A percentile compares a stretch with the other conserved stretches of the same genome.
These are phyloP conservation scores for Hormaphis cornu DNA, from an alignment of 1,140 invertebrate species.

Conservation along the genomic window DNA sequence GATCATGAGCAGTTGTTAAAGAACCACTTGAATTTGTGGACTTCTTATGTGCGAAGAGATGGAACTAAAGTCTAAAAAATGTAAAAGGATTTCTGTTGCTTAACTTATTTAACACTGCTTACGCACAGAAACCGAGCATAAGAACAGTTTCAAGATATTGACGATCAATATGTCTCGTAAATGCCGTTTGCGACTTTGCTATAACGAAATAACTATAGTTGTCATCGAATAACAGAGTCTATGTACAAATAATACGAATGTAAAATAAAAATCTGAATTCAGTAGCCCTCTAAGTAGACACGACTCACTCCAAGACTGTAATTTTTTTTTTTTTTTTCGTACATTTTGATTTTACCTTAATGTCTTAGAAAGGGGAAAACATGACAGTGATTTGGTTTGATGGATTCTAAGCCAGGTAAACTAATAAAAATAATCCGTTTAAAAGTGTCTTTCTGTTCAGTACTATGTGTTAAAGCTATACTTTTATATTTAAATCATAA, in stretches of 20 bases:
- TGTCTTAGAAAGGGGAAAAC: slow-evolving; percentile 15
- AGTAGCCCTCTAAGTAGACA: slow-evolving; percentile 23
- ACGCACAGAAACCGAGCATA: slow-evolving; percentile 68
- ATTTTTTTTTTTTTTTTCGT: slow-evolving; percentile 30
- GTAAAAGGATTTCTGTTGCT: background rate
- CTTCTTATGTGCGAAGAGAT: slow-evolving; percentile 90
- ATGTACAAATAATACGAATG: slow-evolving; percentile 30
- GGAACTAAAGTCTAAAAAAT: slow-evolving; percentile 44
- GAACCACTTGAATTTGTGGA: slow-evolving; percentile 97
- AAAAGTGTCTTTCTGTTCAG: slow-evolving; percentile 25
- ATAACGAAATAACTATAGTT: slow-evolving; percentile 21
- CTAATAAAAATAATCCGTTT: background rate
- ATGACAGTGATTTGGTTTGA: background rate
- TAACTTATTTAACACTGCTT: background rate
- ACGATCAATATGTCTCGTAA: slow-evolving; percentile 90
- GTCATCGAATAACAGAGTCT: slow-evolving; percentile 29
- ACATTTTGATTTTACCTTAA: slow-evolving; percentile 30
- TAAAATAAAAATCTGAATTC: slow-evolving; percentile 27
- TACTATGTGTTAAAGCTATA: slow-evolving; percentile 32
- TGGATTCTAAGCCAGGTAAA: background rate
- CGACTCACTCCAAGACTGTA: slow-evolving; percentile 31
- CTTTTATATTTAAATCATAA: slow-evolving; percentile 32
- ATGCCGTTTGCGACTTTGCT: slow-evolving; percentile 7
- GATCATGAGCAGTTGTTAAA: slow-evolving; percentile 97
- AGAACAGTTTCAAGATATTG: slow-evolving; percentile 79